Evolutionary conservation across 1,140 invertebrate species (phyloP), one percentile per base, ranked within the genome.

Genomic region (Cotesia vestalis): DNA sequence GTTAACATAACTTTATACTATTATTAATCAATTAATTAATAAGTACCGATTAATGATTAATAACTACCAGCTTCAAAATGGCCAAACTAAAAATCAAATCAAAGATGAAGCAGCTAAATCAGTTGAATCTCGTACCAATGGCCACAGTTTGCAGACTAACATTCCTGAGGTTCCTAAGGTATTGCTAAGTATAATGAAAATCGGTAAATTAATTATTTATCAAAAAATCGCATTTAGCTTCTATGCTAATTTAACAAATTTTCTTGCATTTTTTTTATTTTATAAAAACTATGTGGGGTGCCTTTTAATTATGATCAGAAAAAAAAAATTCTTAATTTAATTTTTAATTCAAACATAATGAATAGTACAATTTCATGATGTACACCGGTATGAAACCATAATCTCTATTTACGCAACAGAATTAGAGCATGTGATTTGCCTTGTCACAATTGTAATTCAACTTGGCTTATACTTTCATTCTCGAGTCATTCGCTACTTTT

Each of bases 101-200:
- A 77, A 76, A 76, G 78, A 81, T 63, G 79, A 83, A 17, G 78
- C 75, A 73, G 53, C 73, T 60, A 76, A 66, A 76, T 27, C 27
- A 27, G 63, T 76, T 73, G 79, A 80, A 38, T 73, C 76, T 40
- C 77, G 78, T 61, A 80, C 46, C 77, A 79, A 78, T 77, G 78
- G 62, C 73, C 79, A 80, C 69, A 81, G 63, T 61, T 66, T 66
- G 14, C 14, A 74, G n/a, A 71, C 76, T 79, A 82, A 82, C 69
- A 78, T 59, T 76, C 66, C 79, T 73, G 79, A 82, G 75, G 72
- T 73, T 57, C 61, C 75, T 17, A 80, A 84, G 82, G 81, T 83
- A 83, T 59, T 75, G 66, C 69, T 35, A 52, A 59, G 51, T 67
- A 52, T 67, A 11, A 52, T 20, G 17, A 14, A 67, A 52, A 46